Evolutionary conservation across 2,888 invertebrate species (phyloP).

Genomic region (Ornithoptera priamus): DNA sequence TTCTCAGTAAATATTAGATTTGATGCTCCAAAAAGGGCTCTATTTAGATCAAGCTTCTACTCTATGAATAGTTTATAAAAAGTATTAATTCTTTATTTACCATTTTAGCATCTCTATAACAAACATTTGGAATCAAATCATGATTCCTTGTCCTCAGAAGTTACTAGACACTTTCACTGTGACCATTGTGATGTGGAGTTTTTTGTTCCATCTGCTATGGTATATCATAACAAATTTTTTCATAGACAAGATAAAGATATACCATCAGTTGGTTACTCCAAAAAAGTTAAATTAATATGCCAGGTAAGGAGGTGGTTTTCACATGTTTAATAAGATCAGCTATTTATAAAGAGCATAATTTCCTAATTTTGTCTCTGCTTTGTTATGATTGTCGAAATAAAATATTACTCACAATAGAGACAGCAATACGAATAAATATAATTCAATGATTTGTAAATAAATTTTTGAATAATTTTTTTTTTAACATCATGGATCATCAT

Average conservation of each 20-base stretch:
- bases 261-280: constrained; percentile 63
- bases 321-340: neutral
- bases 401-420: no score
- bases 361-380: no score
- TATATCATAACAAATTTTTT: constrained; percentile 79
- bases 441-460: no score
- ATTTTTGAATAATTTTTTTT: no score
- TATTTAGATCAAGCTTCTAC: no score
- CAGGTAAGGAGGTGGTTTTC: constrained; percentile 47
- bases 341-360: neutral
- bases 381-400: no score
- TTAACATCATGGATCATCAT: no score
- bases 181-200: constrained; percentile 80
- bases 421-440: no score
- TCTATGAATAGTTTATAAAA: no score
- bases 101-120: constrained; percentile 78
- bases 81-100: neutral
- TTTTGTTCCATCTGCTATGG: constrained; percentile 76
- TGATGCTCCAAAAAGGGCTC: no score
- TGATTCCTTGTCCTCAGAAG: constrained; percentile 37
- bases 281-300: constrained; percentile 58
- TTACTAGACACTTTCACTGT: constrained; percentile 64
- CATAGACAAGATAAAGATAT: constrained; percentile 68
- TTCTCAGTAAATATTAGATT: no score
- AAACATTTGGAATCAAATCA: constrained; percentile 78